phyloP scores from a whole-genome alignment of 1,140 invertebrate genomes.

The Drosophila serrata region DNA sequence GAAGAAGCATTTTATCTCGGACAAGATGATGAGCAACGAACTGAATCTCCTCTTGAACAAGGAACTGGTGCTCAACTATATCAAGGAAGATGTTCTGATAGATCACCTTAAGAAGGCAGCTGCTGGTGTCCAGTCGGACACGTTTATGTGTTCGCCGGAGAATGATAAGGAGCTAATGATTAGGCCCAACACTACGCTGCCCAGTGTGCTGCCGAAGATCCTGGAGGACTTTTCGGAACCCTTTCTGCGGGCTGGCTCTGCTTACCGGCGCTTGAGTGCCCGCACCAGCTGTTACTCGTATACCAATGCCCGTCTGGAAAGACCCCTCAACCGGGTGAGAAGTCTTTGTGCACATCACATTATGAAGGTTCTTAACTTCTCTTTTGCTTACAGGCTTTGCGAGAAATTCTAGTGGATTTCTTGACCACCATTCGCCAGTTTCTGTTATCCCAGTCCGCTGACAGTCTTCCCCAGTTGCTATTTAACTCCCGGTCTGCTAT shows the following conservation, averaged over 20 bases:
- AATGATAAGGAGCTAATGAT: constrained; percentile 31
- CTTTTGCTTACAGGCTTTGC: constrained; percentile 47
- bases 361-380: constrained; percentile 12
- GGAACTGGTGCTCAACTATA: constrained; percentile 10
- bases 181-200: constrained; percentile 49
- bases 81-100: constrained; percentile 28
- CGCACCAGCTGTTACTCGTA: constrained; percentile 24
- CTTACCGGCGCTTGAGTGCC: constrained; percentile 54
- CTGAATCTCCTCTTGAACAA: constrained; percentile 16
- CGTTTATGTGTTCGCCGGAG: constrained; percentile 63
- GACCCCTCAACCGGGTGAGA: constrained; percentile 57
- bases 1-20: constrained; percentile 54
- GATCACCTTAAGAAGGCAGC: constrained; percentile 55
- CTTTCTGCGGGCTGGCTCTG: constrained; percentile 69
- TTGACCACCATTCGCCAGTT: constrained; percentile 47
- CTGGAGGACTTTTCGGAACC: constrained; percentile 51
- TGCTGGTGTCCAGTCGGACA: constrained; percentile 86
- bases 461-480: constrained; percentile 35
- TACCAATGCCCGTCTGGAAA: constrained; percentile 15
- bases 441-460: constrained; percentile 20
- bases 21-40: constrained; percentile 44
- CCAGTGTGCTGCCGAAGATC: constrained; percentile 53
- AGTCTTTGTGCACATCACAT: constrained; percentile 7
- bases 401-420: constrained; percentile 38
- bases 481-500: constrained; percentile 14